Base-by-base conservation (phyloP, 2,888 invertebrate genomes). In the Rhyacophila evoluta region DNA sequence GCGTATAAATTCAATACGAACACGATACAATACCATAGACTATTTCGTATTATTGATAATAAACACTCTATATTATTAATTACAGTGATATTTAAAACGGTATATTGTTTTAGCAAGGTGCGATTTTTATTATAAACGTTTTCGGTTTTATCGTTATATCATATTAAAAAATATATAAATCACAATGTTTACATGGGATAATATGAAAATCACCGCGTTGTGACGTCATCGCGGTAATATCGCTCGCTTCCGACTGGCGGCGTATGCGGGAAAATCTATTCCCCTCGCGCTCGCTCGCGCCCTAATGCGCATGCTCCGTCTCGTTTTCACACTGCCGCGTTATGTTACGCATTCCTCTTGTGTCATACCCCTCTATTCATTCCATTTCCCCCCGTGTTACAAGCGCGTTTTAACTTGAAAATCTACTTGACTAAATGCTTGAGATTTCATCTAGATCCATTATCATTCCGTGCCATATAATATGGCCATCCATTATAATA, bases 321-420 rank as follows among this genome's bases (percentile, higher is more conserved):
- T 71, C 79, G 28, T 37, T 81, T 72, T 39, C 67, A 72, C 79
- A 75, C 70, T 81, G 79, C 81, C 81, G 81, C 81, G 78, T 78
- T 74, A 38, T 74, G 79, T 79, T 38, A 72, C 75, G 75, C 75
- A 76, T 75, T 79, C 55, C 25, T 55, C 55, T 55, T 55, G 55
- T 55, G 19, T 55, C 55, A 55, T 55, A 55, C 55, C 55, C 55
- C 55, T 55, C 55, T 19, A 55, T 55, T 55, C 25, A 74, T 33
- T 74, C 33, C 29, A 37, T 28, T 41, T 39, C 33, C 74, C 41
- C 38, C 39, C 55, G 15, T 19, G 12, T 28, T 41, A 41, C 41
- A 55, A 68, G 19, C 70, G 29, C 25, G 41, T 25, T 12, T 55
- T 15, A 25, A 55, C 25, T 19, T 15, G 25, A 55, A 55, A 55